Base-by-base conservation (phyloP, 2,888 invertebrate genomes). In the Dinocampus coccinellae region DNA sequence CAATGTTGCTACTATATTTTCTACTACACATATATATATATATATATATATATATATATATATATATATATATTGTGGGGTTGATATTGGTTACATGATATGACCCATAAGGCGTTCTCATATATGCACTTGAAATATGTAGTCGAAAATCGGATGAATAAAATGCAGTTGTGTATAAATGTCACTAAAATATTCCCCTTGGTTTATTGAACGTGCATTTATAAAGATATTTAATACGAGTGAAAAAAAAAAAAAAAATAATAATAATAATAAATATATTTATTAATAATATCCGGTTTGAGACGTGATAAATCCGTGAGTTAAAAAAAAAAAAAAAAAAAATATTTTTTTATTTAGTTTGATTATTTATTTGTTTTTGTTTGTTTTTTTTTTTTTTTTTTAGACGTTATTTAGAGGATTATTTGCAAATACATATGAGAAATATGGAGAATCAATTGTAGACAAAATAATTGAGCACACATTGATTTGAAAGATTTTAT, bases 371-470 rank as follows among this genome's bases (percentile, higher is more conserved):
- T n/a, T n/a, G n/a, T n/a, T n/a, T n/a, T n/a, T n/a, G n/a, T n/a
- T n/a, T n/a, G n/a, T n/a, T n/a, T n/a, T n/a, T 29, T 29, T 3
- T 29, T 29, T 3, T 4, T 29, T 4, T 29, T 3, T 33, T 10
- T 16, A 26, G 11, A 13, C 10, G 10, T 34, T 58, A 33, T 58
- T 58, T 58, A 16, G 16, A 47, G 47, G 16, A 47, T 47, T 2
- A 47, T 29, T 4, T n/a, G n/a, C 16, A 53, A 47, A 42, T 52
- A 29, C 9, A n/a, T 6, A 42, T 39, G n/a, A 26, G 13, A 9
- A 68, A 68, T 52, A 68, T 26, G 29, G 29, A 16, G 58, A 58
- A 58, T 33, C 58, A 58, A 34, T 2, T 33, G 58, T n/a, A 58
- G 58, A 58, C 58, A 7, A 3, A 34, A 20, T 47, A 47, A 47